Evolutionary conservation across 1,140 invertebrate species (phyloP).

Genomic region (Zaprionus vittiger): DNA sequence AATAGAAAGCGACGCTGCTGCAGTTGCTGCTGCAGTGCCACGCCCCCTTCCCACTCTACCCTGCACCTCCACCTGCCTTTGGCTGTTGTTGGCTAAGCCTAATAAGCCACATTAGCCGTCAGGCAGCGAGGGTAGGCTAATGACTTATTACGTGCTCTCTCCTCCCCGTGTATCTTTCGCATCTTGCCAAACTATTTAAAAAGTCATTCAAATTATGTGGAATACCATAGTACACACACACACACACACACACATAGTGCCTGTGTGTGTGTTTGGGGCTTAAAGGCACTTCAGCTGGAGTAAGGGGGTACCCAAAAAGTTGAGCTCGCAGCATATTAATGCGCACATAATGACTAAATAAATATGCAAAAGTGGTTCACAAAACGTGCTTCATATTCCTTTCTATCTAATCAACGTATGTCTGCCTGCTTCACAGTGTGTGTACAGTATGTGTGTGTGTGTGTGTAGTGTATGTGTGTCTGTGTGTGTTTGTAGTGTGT

Average conservation of each 20-base stretch:
- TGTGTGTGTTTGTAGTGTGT: constrained; percentile 12
- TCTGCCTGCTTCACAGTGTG: neutral
- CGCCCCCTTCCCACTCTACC: neutral
- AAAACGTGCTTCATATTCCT: constrained; percentile 76
- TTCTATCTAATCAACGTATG: constrained; percentile 66
- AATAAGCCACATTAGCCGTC: constrained; percentile 80
- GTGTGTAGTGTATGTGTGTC: constrained; percentile 12
- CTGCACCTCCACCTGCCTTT: neutral
- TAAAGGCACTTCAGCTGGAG: constrained; percentile 37
- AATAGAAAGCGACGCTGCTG: constrained; percentile 55
- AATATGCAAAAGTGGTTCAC: constrained; percentile 84
- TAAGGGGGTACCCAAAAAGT: constrained; percentile 10
- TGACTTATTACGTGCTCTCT: constrained; percentile 73
- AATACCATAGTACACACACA: constrained; percentile 59
- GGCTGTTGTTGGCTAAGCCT: constrained; percentile 56
- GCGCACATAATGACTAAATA: constrained; percentile 84
- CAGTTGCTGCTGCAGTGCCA: constrained; percentile 27
- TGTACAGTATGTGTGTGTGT: neutral
- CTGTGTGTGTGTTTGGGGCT: constrained; percentile 36
- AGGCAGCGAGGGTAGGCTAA: constrained; percentile 63
- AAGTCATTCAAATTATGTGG: constrained; percentile 84
- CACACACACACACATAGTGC: constrained; percentile 13
- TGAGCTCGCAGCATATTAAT: constrained; percentile 71
- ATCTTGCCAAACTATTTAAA: constrained; percentile 80
- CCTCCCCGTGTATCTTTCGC: constrained; percentile 33